Evolutionary conservation across 2,888 invertebrate genomes (phyloP).

Genomic region (Aphidius colemani): DNA sequence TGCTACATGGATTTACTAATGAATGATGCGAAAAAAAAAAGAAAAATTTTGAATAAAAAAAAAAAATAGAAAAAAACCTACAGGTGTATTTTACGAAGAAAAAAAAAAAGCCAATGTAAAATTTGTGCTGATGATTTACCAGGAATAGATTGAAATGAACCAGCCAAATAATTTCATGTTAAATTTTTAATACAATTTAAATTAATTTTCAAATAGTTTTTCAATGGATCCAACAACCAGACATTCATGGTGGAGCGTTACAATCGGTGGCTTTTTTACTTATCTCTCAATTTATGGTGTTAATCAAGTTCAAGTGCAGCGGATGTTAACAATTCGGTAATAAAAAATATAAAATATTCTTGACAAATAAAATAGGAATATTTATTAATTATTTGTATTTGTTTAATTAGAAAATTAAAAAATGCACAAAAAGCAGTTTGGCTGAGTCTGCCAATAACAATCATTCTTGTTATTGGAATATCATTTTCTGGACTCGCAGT

Average conservation of each 20-base stretch:
- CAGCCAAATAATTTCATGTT: too few species aligned
- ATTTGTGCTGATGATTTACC: too few species aligned
- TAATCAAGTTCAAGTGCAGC: conserved; percentile 77
- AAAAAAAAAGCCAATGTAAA: too few species aligned
- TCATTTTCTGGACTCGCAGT: conserved; percentile 78
- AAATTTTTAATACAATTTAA: too few species aligned
- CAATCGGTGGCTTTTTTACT: conserved; percentile 78
- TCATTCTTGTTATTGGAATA: conserved; percentile 72
- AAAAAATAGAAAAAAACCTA: too few species aligned
- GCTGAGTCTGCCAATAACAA: conserved; percentile 80
- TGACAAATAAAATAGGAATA: background rate
- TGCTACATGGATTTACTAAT: too few species aligned
- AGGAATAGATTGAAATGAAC: too few species aligned
- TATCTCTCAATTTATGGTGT: conserved; percentile 82
- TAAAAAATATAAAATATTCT: conserved; percentile 21
- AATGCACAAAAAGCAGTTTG: conserved; percentile 75
- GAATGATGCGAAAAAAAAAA: too few species aligned
- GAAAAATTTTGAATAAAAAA: too few species aligned
- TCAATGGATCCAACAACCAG: conserved; percentile 78
- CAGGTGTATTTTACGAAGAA: too few species aligned
- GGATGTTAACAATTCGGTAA: conserved; percentile 61
- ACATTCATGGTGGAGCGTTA: conserved; percentile 80
- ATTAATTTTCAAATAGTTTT: conserved; percentile 63
- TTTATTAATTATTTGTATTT: background rate
- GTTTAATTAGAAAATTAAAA: conserved; percentile 65